Evolutionary conservation across 2,888 invertebrate species (phyloP).

Genomic region (Epinotia nisella): DNA sequence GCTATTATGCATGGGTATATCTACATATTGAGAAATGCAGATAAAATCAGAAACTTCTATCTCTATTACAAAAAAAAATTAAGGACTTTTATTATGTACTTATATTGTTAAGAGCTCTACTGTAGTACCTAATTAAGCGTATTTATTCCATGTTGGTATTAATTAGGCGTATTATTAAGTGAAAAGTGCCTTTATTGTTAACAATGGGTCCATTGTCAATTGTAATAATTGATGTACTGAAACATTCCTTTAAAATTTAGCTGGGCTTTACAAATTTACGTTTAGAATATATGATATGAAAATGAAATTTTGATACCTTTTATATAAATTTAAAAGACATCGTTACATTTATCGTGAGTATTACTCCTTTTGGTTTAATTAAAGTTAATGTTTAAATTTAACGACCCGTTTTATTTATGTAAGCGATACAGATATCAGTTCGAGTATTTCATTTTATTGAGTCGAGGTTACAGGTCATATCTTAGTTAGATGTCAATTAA

Average conservation of each 20-base stretch:
- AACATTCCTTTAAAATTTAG: slow-evolving; percentile 76
- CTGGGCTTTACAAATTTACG: slow-evolving; percentile 63
- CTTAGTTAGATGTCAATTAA: slow-evolving; percentile 1
- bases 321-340: slow-evolving; percentile 70
- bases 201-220: slow-evolving; percentile 75
- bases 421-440: background rate
- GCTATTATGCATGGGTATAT: background rate
- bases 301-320: slow-evolving; percentile 67
- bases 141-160: slow-evolving; percentile 63
- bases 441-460: background rate
- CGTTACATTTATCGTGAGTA: slow-evolving; percentile 78
- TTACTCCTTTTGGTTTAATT: slow-evolving; percentile 74
- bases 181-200: slow-evolving; percentile 72
- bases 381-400: slow-evolving; percentile 69
- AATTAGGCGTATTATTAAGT: slow-evolving; percentile 53
- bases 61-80: slow-evolving; percentile 51
- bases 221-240: slow-evolving; percentile 72
- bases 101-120: slow-evolving; percentile 64
- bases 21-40: too few species aligned
- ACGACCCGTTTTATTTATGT: slow-evolving; percentile 47
- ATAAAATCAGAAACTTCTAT: slow-evolving; percentile 8
- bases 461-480: slow-evolving; percentile 1
- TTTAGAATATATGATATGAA: slow-evolving; percentile 50
- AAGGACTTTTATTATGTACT: slow-evolving; percentile 61
- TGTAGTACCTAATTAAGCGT: slow-evolving; percentile 48